Evolutionary conservation across 2,888 invertebrate species (phyloP).

Genomic region (Orthonychiurus folsomi): DNA sequence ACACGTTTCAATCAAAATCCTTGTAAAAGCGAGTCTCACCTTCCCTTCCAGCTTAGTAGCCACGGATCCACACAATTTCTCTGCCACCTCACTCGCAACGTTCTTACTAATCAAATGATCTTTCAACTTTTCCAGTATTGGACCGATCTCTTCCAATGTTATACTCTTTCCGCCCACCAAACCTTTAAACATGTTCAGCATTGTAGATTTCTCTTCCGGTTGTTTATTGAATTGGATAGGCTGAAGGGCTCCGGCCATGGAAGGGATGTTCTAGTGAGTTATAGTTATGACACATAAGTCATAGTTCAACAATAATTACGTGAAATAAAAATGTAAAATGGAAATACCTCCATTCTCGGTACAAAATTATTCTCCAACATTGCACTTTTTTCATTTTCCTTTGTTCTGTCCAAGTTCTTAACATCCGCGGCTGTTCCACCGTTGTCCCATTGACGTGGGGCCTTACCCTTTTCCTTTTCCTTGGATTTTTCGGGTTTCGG

Average conservation of each 20-base stretch:
- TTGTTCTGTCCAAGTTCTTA: slow-evolving; percentile 42
- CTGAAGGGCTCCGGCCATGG: too few species aligned
- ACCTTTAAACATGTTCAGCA: slow-evolving; percentile 46
- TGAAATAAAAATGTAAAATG: too few species aligned
- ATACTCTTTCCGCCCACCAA: slow-evolving; percentile 84
- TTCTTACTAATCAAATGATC: slow-evolving; percentile 96
- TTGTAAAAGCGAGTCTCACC: slow-evolving; percentile 43
- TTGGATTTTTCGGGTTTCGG: slow-evolving; percentile 54
- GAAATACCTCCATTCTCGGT: too few species aligned
- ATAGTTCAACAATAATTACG: too few species aligned
- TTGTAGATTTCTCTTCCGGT: too few species aligned
- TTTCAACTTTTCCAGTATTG: slow-evolving; percentile 82
- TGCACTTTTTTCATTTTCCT: slow-evolving; percentile 44
- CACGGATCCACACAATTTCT: slow-evolving; percentile 87
- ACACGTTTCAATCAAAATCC: too few species aligned
- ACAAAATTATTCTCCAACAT: too few species aligned
- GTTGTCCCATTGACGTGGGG: slow-evolving; percentile 81
- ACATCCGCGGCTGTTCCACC: slow-evolving; percentile 45
- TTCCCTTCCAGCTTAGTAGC: slow-evolving; percentile 82
- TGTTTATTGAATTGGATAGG: too few species aligned
- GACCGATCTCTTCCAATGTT: slow-evolving; percentile 66
- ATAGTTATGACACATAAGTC: too few species aligned
- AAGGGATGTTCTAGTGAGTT: too few species aligned
- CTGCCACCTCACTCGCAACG: slow-evolving; percentile 91
- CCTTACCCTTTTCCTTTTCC: slow-evolving; percentile 56